phyloP scores from a whole-genome alignment of 2,797 vertebrate species.

The Coregonus suidteri region DNA sequence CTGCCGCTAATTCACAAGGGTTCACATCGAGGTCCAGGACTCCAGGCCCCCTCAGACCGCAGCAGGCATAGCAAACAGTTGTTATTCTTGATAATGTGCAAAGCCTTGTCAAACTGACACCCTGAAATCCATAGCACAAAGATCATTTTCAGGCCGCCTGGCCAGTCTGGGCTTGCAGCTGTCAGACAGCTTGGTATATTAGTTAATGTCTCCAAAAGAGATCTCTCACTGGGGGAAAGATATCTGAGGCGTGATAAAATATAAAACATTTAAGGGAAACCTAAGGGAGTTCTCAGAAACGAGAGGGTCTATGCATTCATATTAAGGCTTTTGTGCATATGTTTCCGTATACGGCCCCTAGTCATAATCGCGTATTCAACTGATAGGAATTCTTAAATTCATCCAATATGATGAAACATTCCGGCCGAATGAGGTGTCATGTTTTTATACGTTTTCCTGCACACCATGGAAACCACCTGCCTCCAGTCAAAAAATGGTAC shows the following conservation, averaged over 20 bases:
- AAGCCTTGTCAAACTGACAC: constrained; percentile 57
- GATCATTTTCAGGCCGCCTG: constrained; percentile 45
- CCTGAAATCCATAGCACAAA: constrained; percentile 43
- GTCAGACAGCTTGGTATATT: constrained; percentile 32
- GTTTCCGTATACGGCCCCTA: too few relatives aligned
- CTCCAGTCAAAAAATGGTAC: constrained; percentile 10
- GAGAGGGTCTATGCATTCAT: background rate
- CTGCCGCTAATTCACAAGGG: background rate
- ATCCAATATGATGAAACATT: constrained; percentile 4
- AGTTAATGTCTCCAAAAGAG: constrained; percentile 15
- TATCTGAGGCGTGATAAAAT: background rate
- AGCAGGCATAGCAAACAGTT: constrained; percentile 39
- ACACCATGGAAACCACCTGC: constrained; percentile 47
- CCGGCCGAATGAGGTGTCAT: constrained; percentile 7
- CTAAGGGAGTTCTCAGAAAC: constrained; percentile 1
- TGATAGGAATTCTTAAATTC: constrained; percentile 11
- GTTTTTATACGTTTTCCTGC: constrained; percentile 37
- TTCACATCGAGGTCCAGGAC: background rate
- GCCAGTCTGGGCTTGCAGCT: constrained; percentile 39
- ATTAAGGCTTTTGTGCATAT: too few relatives aligned
- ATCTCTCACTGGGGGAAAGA: background rate
- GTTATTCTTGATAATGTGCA: constrained; percentile 56
- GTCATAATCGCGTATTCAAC: too few relatives aligned
- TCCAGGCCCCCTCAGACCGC: constrained; percentile 1
- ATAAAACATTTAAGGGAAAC: background rate